phyloP scores from a whole-genome alignment of 2,888 invertebrate species.

The Gryllus longicercus region DNA sequence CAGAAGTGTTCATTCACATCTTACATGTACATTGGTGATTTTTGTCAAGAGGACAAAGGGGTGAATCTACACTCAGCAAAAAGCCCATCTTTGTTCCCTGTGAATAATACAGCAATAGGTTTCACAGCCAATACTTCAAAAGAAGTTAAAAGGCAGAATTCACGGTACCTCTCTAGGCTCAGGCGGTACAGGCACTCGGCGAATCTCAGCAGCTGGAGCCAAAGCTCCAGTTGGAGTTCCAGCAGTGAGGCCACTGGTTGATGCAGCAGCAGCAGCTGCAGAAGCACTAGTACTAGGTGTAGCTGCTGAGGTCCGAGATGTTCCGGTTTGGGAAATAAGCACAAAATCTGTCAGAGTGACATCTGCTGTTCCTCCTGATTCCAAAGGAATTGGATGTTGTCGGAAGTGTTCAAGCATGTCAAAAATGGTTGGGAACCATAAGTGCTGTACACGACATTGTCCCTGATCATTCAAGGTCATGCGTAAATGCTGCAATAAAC shows the following conservation, averaged over 20 bases:
- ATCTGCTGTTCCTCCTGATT: constrained; percentile 92
- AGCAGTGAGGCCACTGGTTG: neutral
- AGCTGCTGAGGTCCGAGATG: constrained; percentile 38
- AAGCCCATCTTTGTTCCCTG: too few relatives aligned
- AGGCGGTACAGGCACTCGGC: neutral
- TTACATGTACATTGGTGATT: too few relatives aligned
- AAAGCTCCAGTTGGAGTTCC: neutral
- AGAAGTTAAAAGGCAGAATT: neutral
- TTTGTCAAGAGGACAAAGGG: too few relatives aligned
- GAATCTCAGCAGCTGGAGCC: neutral
- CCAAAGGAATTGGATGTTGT: constrained; percentile 90
- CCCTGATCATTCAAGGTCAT: constrained; percentile 92
- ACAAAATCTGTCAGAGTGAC: constrained; percentile 87
- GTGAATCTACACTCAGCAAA: too few relatives aligned
- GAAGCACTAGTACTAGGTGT: neutral
- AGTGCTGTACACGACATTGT: constrained; percentile 89
- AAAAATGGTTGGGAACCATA: constrained; percentile 92
- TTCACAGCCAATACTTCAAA: too few relatives aligned
- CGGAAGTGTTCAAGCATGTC: constrained; percentile 98
- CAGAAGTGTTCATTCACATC: too few relatives aligned
- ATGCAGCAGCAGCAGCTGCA: neutral
- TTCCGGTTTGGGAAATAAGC: constrained; percentile 48
- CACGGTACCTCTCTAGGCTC: constrained; percentile 18
- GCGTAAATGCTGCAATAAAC: constrained; percentile 71
- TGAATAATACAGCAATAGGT: too few relatives aligned